Evolutionary conservation across 2,888 invertebrate species (phyloP).

Genomic region (Sarcophaga rosellei): DNA sequence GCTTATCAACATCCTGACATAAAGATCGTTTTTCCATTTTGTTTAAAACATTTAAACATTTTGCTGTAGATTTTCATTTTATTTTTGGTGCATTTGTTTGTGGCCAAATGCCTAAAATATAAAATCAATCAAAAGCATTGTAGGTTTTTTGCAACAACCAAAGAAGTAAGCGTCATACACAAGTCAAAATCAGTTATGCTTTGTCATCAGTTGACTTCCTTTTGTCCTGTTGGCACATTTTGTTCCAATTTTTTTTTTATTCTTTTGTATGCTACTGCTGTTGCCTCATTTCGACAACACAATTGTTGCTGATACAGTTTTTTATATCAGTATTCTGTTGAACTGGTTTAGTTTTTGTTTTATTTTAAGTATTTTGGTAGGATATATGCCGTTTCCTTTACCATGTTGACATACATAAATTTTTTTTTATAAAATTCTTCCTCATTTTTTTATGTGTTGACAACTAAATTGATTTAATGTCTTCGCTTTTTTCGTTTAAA

Average conservation of each 20-base stretch:
- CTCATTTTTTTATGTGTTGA: conserved; percentile 28
- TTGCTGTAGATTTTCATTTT: too few species aligned
- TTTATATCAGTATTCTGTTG: background rate
- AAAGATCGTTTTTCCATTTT: too few species aligned
- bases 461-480: conserved; percentile 63
- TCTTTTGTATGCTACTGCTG: background rate
- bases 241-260: conserved; percentile 14
- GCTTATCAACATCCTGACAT: too few species aligned
- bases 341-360: background rate
- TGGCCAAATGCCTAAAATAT: too few species aligned
- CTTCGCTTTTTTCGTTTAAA: conserved; percentile 12
- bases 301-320: conserved; percentile 19
- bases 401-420: background rate
- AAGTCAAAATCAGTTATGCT: background rate
- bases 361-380: conserved; percentile 7
- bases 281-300: conserved; percentile 33
- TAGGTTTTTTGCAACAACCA: too few species aligned
- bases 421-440: conserved; percentile 42
- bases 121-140: too few species aligned
- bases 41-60: too few species aligned
- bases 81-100: too few species aligned
- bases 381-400: too few species aligned
- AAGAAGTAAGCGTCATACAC: too few species aligned
- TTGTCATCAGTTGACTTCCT: conserved; percentile 4
- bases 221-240: background rate